These are phyloP conservation scores for Cephalopterus ornatus DNA, from an alignment of 2,113 vertebrate species.

Conservation along the genomic window DNA sequence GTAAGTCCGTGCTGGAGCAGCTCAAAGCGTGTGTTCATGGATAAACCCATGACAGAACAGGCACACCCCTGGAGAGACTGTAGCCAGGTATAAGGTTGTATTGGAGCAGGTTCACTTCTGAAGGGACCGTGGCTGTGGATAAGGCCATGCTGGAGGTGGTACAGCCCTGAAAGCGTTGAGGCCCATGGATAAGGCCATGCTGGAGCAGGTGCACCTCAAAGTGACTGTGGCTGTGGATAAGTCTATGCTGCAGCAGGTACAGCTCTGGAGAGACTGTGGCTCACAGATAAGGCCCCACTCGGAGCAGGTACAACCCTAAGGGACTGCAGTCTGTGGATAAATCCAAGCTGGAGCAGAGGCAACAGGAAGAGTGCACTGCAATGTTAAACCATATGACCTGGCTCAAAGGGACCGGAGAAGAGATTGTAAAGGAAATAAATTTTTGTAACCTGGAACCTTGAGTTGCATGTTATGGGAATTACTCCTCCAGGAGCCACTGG, in stretches of 20 bases:
- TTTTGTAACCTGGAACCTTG: neutral
- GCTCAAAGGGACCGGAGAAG: neutral
- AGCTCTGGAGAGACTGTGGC: neutral
- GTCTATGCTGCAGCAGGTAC: neutral
- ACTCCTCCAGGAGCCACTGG: no score
- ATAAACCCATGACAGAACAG: neutral
- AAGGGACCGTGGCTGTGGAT: neutral
- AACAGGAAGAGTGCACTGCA: neutral
- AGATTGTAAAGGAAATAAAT: neutral
- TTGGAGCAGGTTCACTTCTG: no score
- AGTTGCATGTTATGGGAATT: neutral
- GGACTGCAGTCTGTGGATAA: neutral
- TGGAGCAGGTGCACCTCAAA: neutral
- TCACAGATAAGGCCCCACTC: neutral
- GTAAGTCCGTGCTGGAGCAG: neutral
- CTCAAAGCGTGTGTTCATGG: neutral
- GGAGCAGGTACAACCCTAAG: neutral
- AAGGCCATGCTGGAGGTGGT: neutral
- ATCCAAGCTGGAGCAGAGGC: neutral
- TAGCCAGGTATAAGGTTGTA: no score
- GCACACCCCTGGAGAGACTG: neutral
- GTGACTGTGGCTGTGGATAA: neutral
- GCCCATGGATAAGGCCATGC: neutral
- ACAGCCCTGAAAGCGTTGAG: neutral
- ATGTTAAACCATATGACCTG: neutral